phyloP scores from a whole-genome alignment of 2,888 invertebrate genomes.

The Hirtodrosophila cameraria region DNA sequence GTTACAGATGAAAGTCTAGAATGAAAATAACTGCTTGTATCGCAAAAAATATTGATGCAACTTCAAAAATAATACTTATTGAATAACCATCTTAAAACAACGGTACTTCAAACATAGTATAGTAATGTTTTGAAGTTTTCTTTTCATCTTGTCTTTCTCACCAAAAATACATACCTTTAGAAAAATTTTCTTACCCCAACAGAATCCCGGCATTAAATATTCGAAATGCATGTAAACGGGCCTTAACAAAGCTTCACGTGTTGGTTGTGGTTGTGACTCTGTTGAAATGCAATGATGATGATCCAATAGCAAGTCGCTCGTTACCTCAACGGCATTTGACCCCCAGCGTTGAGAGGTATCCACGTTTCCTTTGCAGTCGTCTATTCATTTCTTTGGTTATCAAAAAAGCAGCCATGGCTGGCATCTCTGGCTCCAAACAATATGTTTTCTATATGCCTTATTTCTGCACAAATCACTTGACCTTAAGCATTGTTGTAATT shows the following conservation, averaged over 20 bases:
- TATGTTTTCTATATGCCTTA: constrained; percentile 78
- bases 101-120: too few species aligned
- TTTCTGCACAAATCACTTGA: constrained; percentile 77
- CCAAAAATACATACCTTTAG: constrained; percentile 19
- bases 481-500: constrained; percentile 80
- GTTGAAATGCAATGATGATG: constrained; percentile 61
- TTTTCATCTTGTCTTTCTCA: not conserved
- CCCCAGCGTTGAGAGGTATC: constrained; percentile 65
- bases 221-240: too few species aligned
- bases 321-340: constrained; percentile 78
- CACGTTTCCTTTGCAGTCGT: constrained; percentile 64
- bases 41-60: too few species aligned
- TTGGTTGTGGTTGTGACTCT: constrained; percentile 24
- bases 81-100: too few species aligned
- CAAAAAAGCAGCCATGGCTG: constrained; percentile 55
- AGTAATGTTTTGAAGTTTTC: too few species aligned
- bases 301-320: constrained; percentile 61
- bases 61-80: too few species aligned
- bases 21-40: too few species aligned
- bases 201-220: too few species aligned
- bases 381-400: constrained; percentile 75
- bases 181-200: too few species aligned
- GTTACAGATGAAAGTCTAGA: too few species aligned
- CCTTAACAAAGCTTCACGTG: constrained; percentile 29
- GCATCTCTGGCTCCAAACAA: constrained; percentile 50